phyloP scores from a whole-genome alignment of 1,140 invertebrate genomes.

The Gonatopus flavifemur region DNA sequence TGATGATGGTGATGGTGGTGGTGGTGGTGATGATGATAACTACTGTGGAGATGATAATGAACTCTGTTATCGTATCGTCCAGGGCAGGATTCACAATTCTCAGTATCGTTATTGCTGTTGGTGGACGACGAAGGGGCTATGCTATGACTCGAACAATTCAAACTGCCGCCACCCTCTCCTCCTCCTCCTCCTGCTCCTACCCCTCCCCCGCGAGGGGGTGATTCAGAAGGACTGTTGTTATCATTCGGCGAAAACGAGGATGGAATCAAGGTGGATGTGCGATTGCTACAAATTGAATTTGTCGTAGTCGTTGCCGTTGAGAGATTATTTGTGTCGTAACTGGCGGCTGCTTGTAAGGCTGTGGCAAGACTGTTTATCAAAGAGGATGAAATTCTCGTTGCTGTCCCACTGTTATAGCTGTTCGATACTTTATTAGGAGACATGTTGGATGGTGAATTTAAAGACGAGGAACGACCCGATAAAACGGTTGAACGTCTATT shows the following conservation, averaged over 20 bases:
- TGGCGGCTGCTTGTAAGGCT: slow-evolving; percentile 31
- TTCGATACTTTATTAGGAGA: too few species aligned
- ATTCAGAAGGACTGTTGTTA: slow-evolving; percentile 19
- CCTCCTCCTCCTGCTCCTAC: too few species aligned
- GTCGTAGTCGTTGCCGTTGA: slow-evolving; percentile 31
- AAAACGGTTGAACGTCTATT: slow-evolving; percentile 28
- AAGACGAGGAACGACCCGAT: slow-evolving; percentile 18
- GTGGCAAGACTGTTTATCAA: slow-evolving; percentile 38
- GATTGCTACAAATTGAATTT: slow-evolving; percentile 28
- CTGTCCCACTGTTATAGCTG: slow-evolving; percentile 7
- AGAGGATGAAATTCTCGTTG: slow-evolving; percentile 31
- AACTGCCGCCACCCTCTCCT: too few species aligned
- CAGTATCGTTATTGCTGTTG: slow-evolving; percentile 17
- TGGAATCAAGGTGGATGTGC: slow-evolving; percentile 26
- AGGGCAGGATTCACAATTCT: slow-evolving; percentile 43
- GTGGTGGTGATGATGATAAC: slow-evolving; percentile 28
- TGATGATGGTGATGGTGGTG: slow-evolving; percentile 39
- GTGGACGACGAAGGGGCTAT: neutral
- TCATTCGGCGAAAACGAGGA: slow-evolving; percentile 23
- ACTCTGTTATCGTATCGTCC: slow-evolving; percentile 16
- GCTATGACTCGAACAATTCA: too few species aligned
- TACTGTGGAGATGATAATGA: slow-evolving; percentile 32
- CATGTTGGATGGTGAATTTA: too few species aligned
- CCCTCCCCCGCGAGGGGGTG: too few species aligned
- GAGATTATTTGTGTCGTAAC: slow-evolving; percentile 24